These are phyloP conservation scores for Opisthograptis luteolata DNA, from an alignment of 2,888 invertebrate species.

Conservation along the genomic window DNA sequence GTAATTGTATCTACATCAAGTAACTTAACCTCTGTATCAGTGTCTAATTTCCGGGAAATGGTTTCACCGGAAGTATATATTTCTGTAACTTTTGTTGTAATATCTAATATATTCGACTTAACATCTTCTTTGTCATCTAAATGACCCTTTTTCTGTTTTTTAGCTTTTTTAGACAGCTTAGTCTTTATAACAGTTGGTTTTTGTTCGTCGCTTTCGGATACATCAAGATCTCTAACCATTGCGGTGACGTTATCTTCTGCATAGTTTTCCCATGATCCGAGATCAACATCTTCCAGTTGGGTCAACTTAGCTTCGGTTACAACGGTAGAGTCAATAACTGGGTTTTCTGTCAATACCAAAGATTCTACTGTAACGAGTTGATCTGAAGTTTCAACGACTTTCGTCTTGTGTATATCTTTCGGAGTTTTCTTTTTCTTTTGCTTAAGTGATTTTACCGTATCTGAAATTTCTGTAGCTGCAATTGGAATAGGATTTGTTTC, in stretches of 20 bases:
- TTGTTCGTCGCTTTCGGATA: conserved; percentile 26
- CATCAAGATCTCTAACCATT: conserved; percentile 45
- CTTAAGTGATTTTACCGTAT: conserved; percentile 31
- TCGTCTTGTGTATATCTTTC: conserved; percentile 20
- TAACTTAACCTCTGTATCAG: neutral
- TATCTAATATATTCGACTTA: neutral
- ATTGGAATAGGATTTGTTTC: neutral
- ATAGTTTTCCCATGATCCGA: conserved; percentile 29
- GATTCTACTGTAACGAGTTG: conserved; percentile 38
- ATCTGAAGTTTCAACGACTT: neutral
- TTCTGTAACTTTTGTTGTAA: neutral
- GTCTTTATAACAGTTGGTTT: neutral
- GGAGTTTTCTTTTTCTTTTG: conserved; percentile 35
- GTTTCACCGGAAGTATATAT: neutral
- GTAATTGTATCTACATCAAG: neutral
- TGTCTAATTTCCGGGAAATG: neutral
- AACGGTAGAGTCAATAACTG: conserved; percentile 2
- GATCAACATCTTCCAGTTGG: conserved; percentile 26
- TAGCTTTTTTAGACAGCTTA: conserved; percentile 9
- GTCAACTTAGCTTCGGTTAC: conserved; percentile 2
- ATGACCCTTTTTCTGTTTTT: conserved; percentile 8
- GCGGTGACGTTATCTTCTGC: conserved; percentile 39
- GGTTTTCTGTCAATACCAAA: conserved; percentile 15
- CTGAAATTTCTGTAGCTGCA: conserved; percentile 29
- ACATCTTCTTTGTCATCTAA: neutral